Conservation (phyloP, 2,797 vertebrate species). For the Alosa sapidissima region DNA sequence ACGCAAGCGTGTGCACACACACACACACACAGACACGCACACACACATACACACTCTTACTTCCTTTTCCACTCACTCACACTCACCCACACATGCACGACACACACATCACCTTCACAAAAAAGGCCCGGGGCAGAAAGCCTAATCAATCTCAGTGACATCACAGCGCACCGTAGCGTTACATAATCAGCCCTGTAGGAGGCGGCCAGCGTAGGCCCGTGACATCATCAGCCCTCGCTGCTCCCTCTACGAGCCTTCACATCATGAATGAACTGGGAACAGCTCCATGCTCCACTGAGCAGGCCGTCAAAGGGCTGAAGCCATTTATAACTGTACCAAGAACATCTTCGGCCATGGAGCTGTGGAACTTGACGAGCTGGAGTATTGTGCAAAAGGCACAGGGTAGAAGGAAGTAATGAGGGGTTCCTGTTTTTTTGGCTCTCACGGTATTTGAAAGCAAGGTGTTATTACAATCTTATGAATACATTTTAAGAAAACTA, state of each 20-base stretch:
- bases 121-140: background rate
- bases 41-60: background rate
- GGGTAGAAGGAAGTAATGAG: background rate
- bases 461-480: background rate
- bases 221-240: background rate
- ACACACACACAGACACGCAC: background rate
- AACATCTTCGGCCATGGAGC: background rate
- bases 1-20: background rate
- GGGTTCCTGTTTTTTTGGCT: background rate
- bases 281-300: background rate
- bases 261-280: conserved; percentile 18
- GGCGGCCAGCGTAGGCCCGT: background rate
- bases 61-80: background rate
- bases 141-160: background rate
- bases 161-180: conserved; percentile 42
- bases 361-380: background rate
- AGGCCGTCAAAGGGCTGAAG: background rate
- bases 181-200: conserved; percentile 37
- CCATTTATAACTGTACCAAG: background rate
- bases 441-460: background rate
- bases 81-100: background rate
- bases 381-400: background rate
- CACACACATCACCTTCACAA: background rate
- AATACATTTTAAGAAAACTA: too few species aligned
- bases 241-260: background rate